Evolutionary conservation across 2,797 vertebrate genomes (phyloP).

Genomic region (Arvicola amphibius): DNA sequence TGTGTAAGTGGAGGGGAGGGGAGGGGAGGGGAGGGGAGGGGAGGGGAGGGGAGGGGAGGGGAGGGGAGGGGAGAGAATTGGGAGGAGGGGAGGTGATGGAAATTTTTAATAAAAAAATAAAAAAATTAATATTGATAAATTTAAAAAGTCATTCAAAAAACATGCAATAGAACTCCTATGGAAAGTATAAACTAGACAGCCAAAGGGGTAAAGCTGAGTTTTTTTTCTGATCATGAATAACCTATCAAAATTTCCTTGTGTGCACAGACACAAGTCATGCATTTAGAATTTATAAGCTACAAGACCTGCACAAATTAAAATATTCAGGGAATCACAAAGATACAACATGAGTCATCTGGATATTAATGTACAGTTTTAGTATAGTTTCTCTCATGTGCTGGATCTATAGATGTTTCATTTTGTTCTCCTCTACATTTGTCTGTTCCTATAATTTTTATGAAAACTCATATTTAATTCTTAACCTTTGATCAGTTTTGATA

Average conservation of each 20-base stretch:
- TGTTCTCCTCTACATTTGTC: not conserved
- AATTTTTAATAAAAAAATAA: too few species aligned
- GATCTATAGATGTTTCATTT: not conserved
- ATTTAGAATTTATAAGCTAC: not conserved
- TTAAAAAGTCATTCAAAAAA: too few species aligned
- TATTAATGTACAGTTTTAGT: not conserved
- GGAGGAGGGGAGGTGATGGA: too few species aligned
- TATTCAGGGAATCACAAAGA: slow-evolving; percentile 5
- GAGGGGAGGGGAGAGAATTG: too few species aligned
- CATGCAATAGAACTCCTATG: not conserved
- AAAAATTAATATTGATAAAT: too few species aligned
- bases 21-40: too few species aligned
- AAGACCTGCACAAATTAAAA: not conserved
- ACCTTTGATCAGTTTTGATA: slow-evolving; percentile 34
- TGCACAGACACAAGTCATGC: not conserved
- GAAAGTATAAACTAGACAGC: not conserved
- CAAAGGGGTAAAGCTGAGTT: not conserved
- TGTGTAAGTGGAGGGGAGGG: too few species aligned
- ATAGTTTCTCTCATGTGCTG: slow-evolving; percentile 3
- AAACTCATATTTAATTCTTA: slow-evolving; percentile 22
- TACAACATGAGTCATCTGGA: not conserved
- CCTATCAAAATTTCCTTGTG: not conserved
- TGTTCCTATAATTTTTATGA: slow-evolving; percentile 31
- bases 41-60: too few species aligned
- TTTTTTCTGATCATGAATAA: slow-evolving; percentile 3